Base-by-base conservation (phyloP, 2,888 invertebrate species). In the Hydropsyche betteni region DNA sequence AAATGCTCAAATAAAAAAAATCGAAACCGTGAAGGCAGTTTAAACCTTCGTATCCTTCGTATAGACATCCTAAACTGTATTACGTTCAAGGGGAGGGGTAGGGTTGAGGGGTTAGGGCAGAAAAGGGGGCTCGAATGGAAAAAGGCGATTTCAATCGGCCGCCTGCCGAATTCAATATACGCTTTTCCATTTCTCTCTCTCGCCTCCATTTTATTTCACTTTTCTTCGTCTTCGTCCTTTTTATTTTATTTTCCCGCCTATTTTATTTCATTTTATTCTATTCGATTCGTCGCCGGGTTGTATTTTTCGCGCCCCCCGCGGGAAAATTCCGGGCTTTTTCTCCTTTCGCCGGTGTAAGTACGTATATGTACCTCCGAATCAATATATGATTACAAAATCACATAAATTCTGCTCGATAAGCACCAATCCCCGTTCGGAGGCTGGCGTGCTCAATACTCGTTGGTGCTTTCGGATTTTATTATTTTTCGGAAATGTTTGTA, bases 341-440 rank as follows among this genome's bases (percentile, higher is more conserved):
- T n/a, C 12, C 16, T 55, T 55, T 16, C 5, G 16, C 1, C 34
- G 36, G 34, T 34, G 12, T 64, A 33, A 51, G 33, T 12, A 8
- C 36, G 12, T 34, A 75, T 71, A 24, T 24, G 71, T 68, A 64
- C 75, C 72, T 64, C 7, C 10, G 68, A 78, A 76, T 75, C 78
- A 78, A 78, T 78, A 75, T 75, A 75, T 78, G 78, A 78, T 78
- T 76, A 76, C 76, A 71, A 78, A 78, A 78, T 78, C 78, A 75
- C 76, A 78, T 78, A 74, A 76, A 76, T 78, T 78, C 78, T 69
- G 74, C 74, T 70, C 74, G 69, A 74, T 76, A 76, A 74, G 73
- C 76, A 76, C 78, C 78, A 78, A 76, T 78, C 78, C 75, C 75
- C 73, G 44, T 58, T 58, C 72, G 6, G 72, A 33, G 38, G 53